Percentiles rank a stretch among this genome's conserved stretches.
Evolutionary conservation across 2,113 vertebrate species (phyloP).

Genomic region (Indri indri): DNA sequence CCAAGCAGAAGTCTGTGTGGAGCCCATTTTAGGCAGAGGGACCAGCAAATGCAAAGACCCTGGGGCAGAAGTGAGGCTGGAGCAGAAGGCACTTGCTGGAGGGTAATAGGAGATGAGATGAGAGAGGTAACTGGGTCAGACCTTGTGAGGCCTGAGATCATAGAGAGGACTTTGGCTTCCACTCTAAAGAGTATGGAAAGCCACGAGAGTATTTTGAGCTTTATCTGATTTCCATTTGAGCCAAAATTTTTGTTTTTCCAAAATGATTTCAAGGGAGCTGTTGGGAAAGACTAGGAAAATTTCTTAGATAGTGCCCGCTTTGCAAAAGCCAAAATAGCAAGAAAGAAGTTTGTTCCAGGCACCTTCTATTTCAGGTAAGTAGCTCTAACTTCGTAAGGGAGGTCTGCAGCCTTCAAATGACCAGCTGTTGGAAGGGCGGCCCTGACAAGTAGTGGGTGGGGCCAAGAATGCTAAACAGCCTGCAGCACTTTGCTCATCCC

Average conservation of each 20-base stretch:
- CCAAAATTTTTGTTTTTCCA: not conserved
- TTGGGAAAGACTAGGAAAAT: not conserved
- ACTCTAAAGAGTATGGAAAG: not conserved
- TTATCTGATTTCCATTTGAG: not conserved
- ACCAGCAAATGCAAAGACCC: not conserved
- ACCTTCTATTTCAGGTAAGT: not conserved
- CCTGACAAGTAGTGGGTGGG: not conserved
- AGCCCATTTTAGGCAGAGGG: not conserved
- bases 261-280: constrained; percentile 9
- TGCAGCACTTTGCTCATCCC: not conserved
- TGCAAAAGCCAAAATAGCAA: not conserved
- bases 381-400: no score
- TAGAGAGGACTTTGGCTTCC: not conserved
- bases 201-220: not conserved
- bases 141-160: not conserved
- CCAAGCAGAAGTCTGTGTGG: not conserved
- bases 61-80: not conserved
- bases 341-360: not conserved
- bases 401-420: not conserved
- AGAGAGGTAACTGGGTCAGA: not conserved
- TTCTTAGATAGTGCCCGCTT: not conserved
- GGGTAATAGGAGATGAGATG: not conserved
- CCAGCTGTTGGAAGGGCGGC: not conserved
- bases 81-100: not conserved
- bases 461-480: not conserved